phyloP scores from a whole-genome alignment of 2,888 invertebrate genomes.

The Asteroscopus sphinx region DNA sequence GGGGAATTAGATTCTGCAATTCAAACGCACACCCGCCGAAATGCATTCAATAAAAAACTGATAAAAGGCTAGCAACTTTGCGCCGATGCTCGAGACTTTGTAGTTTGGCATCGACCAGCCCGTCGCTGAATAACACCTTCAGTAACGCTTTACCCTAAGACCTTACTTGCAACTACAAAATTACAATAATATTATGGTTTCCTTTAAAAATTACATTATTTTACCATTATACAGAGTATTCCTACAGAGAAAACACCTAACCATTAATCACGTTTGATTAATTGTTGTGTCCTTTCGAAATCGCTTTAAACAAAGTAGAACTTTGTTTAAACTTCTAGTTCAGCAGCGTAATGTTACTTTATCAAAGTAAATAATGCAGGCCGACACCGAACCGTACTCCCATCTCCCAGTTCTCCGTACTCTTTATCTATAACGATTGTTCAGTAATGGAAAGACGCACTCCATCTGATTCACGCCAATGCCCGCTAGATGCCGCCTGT shows the following conservation, averaged over 20 bases:
- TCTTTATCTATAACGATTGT: slow-evolving; percentile 59
- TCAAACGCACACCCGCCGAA: too few species aligned
- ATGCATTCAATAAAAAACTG: too few species aligned
- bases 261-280: slow-evolving; percentile 49
- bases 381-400: slow-evolving; percentile 48
- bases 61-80: too few species aligned
- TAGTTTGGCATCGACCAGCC: too few species aligned
- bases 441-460: slow-evolving; percentile 61
- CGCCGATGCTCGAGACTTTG: too few species aligned
- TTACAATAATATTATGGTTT: not conserved
- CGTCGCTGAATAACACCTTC: too few species aligned
- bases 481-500: slow-evolving; percentile 57
- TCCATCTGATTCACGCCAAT: slow-evolving; percentile 59
- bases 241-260: slow-evolving; percentile 27
- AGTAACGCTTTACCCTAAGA: too few species aligned
- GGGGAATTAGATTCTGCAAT: too few species aligned
- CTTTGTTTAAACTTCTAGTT: too few species aligned
- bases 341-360: slow-evolving; percentile 45
- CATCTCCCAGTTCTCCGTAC: slow-evolving; percentile 33
- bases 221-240: slow-evolving; percentile 21
- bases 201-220: not conserved
- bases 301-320: slow-evolving; percentile 31
- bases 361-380: slow-evolving; percentile 50
- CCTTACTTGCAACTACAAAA: too few species aligned
- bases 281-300: slow-evolving; percentile 40